Evolutionary conservation across 1,140 invertebrate genomes (phyloP), one percentile per base, ranked within the genome.

Genomic region (Cherax quadricarinatus): DNA sequence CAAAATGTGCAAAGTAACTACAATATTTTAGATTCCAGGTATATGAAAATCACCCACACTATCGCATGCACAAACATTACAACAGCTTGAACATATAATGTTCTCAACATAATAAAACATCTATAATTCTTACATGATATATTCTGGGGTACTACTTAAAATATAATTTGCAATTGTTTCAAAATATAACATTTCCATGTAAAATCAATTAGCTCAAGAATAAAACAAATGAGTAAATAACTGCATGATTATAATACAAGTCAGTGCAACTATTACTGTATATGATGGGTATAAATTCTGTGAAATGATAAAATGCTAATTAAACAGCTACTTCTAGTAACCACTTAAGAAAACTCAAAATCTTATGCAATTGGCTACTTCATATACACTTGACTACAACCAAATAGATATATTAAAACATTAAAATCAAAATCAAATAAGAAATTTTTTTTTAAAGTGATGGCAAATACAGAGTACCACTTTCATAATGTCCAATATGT

Each of bases 11-110:
- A 66, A 66, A 66, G 21, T 16, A 41, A 41, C 30, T 41, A 41
- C 51, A 57, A 83, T 3, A 83, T 88, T 21, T 51, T 87, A 24
- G 73, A 80, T 24, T 79, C 48, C 49, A 57, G 21, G 30, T 30
- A 53, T 21, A 48, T 66, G 75, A 48, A 80, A 75, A 80, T 80
- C 81, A 60, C 81, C 57, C 51, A 88, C 75, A 88, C 73, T 79
- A 88, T 70, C 57, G 57, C 75, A 88, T 78, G 86, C 86, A 88
- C 57, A 80, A 88, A 88, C 75, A 80, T 48, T 79, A 80, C 86
- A 41, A 83, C 81, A 24, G 81, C 81, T 83, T 83, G 51, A 83
- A 60, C 24, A 83, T 83, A 83, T 57, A 57, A 83, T 83, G 81
- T 83, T 57, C 57, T 83, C 81, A 57, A 83, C 81, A 66, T 66